phyloP scores from a whole-genome alignment of 1,140 invertebrate species.

The Bombyx mori region DNA sequence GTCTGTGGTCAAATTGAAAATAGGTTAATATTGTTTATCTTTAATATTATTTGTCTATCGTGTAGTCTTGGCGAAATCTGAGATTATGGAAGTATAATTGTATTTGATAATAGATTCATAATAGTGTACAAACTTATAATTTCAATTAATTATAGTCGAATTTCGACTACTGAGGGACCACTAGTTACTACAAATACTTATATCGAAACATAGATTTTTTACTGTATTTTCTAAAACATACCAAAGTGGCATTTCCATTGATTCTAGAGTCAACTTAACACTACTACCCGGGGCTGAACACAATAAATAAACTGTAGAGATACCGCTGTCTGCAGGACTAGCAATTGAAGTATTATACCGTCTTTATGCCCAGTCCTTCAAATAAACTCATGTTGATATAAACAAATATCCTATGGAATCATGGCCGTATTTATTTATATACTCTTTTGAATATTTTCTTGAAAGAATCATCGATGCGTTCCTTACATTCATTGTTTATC shows the following conservation, averaged over 20 bases:
- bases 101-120: too few relatives aligned
- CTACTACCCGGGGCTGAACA: constrained; percentile 32
- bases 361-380: constrained; percentile 52
- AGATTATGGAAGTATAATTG: too few relatives aligned
- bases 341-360: constrained; percentile 67
- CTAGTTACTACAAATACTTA: too few relatives aligned
- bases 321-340: constrained; percentile 52
- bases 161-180: too few relatives aligned
- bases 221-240: too few relatives aligned
- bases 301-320: constrained; percentile 63
- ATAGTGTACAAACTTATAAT: too few relatives aligned
- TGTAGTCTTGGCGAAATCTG: too few relatives aligned
- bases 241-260: constrained; percentile 10
- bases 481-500: not conserved
- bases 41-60: too few relatives aligned
- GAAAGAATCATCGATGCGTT: not conserved
- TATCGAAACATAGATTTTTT: too few relatives aligned
- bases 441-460: not conserved
- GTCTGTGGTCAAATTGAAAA: too few relatives aligned
- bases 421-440: not conserved
- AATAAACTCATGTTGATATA: constrained; percentile 62
- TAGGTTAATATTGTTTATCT: too few relatives aligned
- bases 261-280: constrained; percentile 2
- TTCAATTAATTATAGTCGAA: too few relatives aligned
- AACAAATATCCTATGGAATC: constrained; percentile 27